Conservation (phyloP, 2,888 invertebrate genomes). For the Watsonalla binaria region DNA sequence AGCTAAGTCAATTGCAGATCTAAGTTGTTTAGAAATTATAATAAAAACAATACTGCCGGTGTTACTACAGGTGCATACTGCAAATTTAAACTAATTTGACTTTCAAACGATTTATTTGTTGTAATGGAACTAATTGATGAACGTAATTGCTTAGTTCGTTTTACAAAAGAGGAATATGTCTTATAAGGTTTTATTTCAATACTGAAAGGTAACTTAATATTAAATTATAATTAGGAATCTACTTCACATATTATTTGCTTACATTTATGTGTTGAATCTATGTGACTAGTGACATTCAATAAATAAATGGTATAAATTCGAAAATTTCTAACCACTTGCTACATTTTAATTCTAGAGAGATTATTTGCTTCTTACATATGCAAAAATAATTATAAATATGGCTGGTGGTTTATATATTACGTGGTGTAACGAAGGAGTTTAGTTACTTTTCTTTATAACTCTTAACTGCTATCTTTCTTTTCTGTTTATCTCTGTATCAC, state of each 20-base stretch:
- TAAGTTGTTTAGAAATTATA: conserved; percentile 30
- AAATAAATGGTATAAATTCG: conserved; percentile 27
- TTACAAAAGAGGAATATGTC: not conserved
- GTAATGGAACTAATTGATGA: not conserved
- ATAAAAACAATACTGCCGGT: conserved; percentile 13
- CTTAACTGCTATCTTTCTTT: conserved; percentile 52
- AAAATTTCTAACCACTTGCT: conserved; percentile 10
- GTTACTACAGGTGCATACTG: not conserved
- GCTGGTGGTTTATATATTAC: conserved; percentile 5
- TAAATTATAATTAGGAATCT: conserved; percentile 17
- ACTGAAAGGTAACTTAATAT: conserved; percentile 33
- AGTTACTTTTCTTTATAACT: conserved; percentile 10
- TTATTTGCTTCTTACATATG: conserved; percentile 13
- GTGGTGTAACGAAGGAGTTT: conserved; percentile 11
- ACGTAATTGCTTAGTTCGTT: not conserved
- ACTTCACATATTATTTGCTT: conserved; percentile 14
- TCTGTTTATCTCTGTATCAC: conserved; percentile 49
- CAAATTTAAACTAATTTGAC: conserved; percentile 1
- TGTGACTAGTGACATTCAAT: conserved; percentile 36
- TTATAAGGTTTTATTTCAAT: conserved; percentile 22
- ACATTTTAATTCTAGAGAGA: conserved; percentile 22
- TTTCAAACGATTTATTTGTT: not conserved
- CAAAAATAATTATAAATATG: conserved; percentile 9
- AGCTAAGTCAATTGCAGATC: conserved; percentile 34
- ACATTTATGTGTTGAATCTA: conserved; percentile 16